Base-by-base conservation (phyloP, 2,888 invertebrate species). In the Yponomeuta sedellus region DNA sequence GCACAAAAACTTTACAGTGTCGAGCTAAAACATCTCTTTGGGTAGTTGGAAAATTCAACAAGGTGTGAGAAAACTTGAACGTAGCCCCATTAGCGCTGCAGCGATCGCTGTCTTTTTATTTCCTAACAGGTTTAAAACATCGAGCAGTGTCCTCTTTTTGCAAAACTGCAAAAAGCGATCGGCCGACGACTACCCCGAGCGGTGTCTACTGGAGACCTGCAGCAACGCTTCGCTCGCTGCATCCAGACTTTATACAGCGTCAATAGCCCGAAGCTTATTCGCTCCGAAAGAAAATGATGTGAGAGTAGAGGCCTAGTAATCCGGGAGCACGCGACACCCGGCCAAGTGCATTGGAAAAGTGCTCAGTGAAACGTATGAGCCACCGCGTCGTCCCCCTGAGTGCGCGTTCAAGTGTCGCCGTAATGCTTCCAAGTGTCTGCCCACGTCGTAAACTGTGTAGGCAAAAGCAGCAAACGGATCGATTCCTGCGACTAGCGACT, bases 281-380 rank as follows among this genome's bases (percentile, higher is more conserved):
- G 6, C 5, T 1, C 34, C 34, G 1, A 34, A 6, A 34, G 34
- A 34, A 34, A 34, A 34, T 34, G 34, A 34, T 34, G 6, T 34
- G 16, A 52, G 44, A 52, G 44, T 52, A 52, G 44, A 52, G 44
- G 16, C 16, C 44, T 52, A 16, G 16, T 52, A 52, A 52, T 52
- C 72, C 76, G 75, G 73, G 76, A 77, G 39, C 62, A 72, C 77
- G 78, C 75, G 75, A 72, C 64, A 57, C 58, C 56, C 34, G 12
- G 75, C 74, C 80, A 79, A 77, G 74, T 34, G 79, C 80, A 84
- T 81, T 75, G 83, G 83, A 85, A 86, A 85, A 83, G 81, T 66
- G 66, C 66, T 66, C 66, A 61, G 52, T 66, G 61, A 40, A 61
- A 61, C 66, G 61, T 66, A 39, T 61, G 61, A 57, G 64, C 28